These are phyloP conservation scores for Emydoidea blandingii DNA, from an alignment of 2,797 vertebrate genomes.

Conservation along the genomic window DNA sequence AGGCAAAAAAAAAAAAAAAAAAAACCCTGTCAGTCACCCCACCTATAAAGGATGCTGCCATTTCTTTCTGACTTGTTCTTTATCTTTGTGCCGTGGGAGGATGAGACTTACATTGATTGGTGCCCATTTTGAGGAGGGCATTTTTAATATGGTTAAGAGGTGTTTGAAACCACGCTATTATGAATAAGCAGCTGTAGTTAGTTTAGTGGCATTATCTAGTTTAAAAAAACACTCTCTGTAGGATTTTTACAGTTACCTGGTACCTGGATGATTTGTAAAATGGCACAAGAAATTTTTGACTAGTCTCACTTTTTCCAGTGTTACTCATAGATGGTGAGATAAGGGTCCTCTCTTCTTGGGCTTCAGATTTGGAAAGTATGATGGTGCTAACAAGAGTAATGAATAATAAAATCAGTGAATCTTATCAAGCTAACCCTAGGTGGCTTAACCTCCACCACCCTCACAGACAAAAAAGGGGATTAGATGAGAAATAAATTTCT, in stretches of 20 bases:
- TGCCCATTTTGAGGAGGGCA: not conserved
- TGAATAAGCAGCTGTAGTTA: not conserved
- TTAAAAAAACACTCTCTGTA: not conserved
- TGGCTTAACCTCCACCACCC: fast-evolving
- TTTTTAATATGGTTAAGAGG: not conserved
- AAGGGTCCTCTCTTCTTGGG: not conserved
- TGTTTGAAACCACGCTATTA: not conserved
- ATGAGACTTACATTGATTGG: not conserved
- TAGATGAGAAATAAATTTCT: not conserved
- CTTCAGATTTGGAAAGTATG: not conserved
- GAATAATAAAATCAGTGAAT: not conserved
- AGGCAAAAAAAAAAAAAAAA: not conserved
- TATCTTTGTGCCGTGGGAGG: not conserved
- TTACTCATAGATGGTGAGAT: not conserved
- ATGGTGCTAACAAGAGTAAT: not conserved
- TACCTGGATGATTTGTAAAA: not conserved
- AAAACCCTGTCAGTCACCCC: not conserved
- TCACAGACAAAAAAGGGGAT: not conserved
- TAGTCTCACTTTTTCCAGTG: not conserved
- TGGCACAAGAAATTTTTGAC: not conserved
- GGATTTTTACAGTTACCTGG: not conserved
- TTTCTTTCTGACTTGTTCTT: not conserved
- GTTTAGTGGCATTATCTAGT: not conserved
- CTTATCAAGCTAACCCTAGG: not conserved
- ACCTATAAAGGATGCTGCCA: not conserved